Evolutionary conservation across 2,888 invertebrate species (phyloP).

Genomic region (Halocaridina rubra): DNA sequence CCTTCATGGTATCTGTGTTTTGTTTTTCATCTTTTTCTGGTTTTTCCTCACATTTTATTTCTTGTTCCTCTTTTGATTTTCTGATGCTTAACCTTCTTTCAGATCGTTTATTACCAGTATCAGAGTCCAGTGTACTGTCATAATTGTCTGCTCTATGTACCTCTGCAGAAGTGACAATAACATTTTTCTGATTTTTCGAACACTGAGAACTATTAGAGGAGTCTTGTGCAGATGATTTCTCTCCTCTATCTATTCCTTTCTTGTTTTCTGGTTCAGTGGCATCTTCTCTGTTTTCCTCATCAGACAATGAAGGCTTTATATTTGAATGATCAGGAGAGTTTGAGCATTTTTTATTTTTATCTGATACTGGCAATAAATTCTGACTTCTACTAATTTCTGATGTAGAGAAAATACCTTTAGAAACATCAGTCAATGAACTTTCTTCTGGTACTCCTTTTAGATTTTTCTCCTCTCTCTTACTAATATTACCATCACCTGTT

Average conservation of each 20-base stretch:
- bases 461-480: too few relatives aligned
- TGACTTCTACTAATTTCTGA: too few relatives aligned
- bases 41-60: slow-evolving; percentile 22
- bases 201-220: background rate
- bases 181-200: slow-evolving; percentile 36
- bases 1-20: slow-evolving; percentile 23
- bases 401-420: too few relatives aligned
- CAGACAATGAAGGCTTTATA: too few relatives aligned
- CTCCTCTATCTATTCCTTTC: background rate
- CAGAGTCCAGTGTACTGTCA: slow-evolving; percentile 10
- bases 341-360: too few relatives aligned
- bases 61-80: slow-evolving; percentile 37
- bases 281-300: too few relatives aligned
- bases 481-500: too few relatives aligned
- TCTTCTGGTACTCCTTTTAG: too few relatives aligned
- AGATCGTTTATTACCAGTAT: background rate
- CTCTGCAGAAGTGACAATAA: slow-evolving; percentile 42
- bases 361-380: too few relatives aligned
- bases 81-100: slow-evolving; percentile 47
- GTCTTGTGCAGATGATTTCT: too few relatives aligned
- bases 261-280: background rate
- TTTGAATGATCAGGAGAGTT: too few relatives aligned
- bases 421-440: too few relatives aligned
- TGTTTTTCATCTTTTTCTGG: slow-evolving; percentile 23
- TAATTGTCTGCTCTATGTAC: slow-evolving; percentile 43